phyloP scores from a whole-genome alignment of 2,888 invertebrate genomes.

The Microdon myrmicae region DNA sequence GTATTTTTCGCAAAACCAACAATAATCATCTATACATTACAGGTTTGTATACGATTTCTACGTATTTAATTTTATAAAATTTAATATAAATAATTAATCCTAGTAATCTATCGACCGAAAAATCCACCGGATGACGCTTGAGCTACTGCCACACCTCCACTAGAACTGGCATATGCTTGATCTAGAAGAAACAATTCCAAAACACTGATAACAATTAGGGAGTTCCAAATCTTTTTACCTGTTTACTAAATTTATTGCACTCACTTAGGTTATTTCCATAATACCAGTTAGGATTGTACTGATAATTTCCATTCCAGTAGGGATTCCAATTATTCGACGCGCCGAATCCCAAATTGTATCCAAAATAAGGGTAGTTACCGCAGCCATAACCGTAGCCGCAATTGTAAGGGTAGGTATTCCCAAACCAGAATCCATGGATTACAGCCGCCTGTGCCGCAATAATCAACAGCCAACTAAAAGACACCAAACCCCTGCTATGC shows the following conservation, averaged over 20 bases:
- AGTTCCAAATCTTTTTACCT: neutral
- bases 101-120: conserved; percentile 37
- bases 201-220: conserved; percentile 33
- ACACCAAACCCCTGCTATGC: no score
- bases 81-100: neutral
- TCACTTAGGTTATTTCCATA: conserved; percentile 45
- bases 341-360: conserved; percentile 15
- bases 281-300: conserved; percentile 26
- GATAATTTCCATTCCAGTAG: conserved; percentile 24
- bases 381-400: conserved; percentile 15
- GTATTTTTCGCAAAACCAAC: no score
- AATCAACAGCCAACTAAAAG: no score
- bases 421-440: no score
- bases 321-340: conserved; percentile 29
- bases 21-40: no score
- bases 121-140: conserved; percentile 47
- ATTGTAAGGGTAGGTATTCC: no score
- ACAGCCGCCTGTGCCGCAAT: no score
- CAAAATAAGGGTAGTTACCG: conserved; percentile 24
- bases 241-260: conserved; percentile 21
- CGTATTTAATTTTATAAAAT: conserved; percentile 4
- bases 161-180: conserved; percentile 49
- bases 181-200: conserved; percentile 53
- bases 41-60: no score
- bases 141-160: conserved; percentile 47